Percentiles rank a stretch among this genome's conserved stretches.
Conservation (phyloP, 2,113 vertebrate species). For the Jaculus jaculus region DNA sequence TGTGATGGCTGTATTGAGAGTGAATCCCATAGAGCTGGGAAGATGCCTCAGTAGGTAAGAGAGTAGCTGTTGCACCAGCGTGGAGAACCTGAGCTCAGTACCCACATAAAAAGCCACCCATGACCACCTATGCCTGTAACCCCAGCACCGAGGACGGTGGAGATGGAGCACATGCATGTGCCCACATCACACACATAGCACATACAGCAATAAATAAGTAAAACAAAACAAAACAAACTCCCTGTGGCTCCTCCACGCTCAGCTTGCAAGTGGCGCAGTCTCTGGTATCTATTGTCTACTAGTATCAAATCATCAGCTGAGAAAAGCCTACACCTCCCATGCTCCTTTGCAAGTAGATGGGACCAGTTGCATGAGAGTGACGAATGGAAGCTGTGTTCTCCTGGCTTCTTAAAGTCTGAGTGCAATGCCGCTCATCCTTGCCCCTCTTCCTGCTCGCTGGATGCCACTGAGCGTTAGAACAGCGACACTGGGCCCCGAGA, state of each 20-base stretch:
- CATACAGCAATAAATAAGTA: background rate
- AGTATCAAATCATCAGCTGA: background rate
- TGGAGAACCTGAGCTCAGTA: no score
- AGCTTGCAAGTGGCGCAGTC: no score
- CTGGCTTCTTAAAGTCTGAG: background rate
- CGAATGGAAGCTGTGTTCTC: no score
- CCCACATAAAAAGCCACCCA: no score
- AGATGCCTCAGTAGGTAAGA: no score
- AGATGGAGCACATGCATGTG: no score
- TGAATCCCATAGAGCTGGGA: no score
- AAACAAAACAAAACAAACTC: no score
- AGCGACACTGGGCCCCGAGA: background rate
- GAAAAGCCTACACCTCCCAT: background rate
- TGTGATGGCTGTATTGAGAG: background rate
- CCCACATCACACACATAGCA: no score
- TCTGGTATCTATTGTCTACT: background rate
- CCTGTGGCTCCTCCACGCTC: background rate
- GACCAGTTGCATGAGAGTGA: background rate
- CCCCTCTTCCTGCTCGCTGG: background rate
- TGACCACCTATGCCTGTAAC: no score
- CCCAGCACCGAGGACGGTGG: no score
- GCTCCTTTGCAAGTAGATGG: background rate
- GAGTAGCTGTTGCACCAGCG: no score
- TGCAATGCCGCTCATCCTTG: background rate
- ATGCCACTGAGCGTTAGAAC: background rate